These are phyloP conservation scores for Hyposoter dolosus DNA, from an alignment of 2,888 invertebrate genomes.

Conservation along the genomic window DNA sequence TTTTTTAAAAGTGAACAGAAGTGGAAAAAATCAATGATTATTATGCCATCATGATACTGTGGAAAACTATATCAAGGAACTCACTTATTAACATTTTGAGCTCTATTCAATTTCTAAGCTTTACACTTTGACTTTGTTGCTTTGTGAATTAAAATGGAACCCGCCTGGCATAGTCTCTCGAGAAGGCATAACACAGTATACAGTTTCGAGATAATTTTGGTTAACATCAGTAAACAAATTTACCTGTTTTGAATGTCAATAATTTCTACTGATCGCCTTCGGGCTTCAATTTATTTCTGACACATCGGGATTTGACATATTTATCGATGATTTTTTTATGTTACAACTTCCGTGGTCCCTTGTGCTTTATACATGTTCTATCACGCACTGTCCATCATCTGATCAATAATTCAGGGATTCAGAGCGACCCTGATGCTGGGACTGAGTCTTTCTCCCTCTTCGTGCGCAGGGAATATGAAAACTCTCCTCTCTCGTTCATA, in stretches of 20 bases:
- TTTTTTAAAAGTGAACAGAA: neutral
- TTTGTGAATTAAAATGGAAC: neutral
- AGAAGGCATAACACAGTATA: neutral
- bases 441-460: conserved; percentile 21
- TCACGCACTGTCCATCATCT: conserved; percentile 19
- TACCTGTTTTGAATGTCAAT: neutral
- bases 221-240: neutral
- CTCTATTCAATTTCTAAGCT: neutral
- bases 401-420: conserved; percentile 57
- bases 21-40: neutral
- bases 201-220: neutral
- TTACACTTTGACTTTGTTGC: neutral
- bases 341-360: neutral
- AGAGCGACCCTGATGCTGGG: neutral
- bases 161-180: neutral
- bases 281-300: neutral
- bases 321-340: neutral
- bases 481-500: conserved; percentile 27
- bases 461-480: conserved; percentile 57
- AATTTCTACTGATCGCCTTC: neutral
- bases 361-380: conserved; percentile 11
- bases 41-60: neutral
- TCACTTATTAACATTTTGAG: neutral
- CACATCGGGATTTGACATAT: neutral
- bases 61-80: too few species aligned